Percentiles rank a stretch among this genome's conserved stretches.
These are phyloP conservation scores for Nematolebias whitei DNA, from an alignment of 2,113 vertebrate species.

Conservation along the genomic window DNA sequence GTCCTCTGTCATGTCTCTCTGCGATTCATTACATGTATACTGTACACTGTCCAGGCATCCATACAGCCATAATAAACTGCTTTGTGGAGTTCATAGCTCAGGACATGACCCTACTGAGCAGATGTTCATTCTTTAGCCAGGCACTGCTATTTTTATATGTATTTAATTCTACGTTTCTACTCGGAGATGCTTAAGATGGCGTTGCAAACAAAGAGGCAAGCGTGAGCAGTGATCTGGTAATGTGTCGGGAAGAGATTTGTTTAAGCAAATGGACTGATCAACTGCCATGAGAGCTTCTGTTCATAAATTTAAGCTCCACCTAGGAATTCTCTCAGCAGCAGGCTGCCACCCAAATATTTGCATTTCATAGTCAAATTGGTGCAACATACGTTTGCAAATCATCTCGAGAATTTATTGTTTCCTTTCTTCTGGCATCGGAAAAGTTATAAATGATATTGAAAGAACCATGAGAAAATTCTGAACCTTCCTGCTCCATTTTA, in stretches of 20 bases:
- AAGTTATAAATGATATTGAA: slow-evolving; percentile 14
- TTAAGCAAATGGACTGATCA: slow-evolving; percentile 71
- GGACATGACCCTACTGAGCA: slow-evolving; percentile 57
- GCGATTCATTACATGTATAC: slow-evolving; percentile 56
- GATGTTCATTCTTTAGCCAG: slow-evolving; percentile 34
- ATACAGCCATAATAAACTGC: slow-evolving; percentile 40
- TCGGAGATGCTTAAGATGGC: slow-evolving; percentile 6
- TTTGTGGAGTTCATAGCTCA: slow-evolving; percentile 46
- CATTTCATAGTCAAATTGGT: slow-evolving; percentile 66
- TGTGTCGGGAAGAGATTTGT: slow-evolving; percentile 62
- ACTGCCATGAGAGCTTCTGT: slow-evolving; percentile 57
- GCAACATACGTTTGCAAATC: slow-evolving; percentile 55
- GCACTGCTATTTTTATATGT: slow-evolving; percentile 17
- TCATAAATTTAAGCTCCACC: slow-evolving; percentile 50
- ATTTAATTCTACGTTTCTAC: slow-evolving; percentile 13
- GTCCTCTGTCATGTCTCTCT: slow-evolving; percentile 66
- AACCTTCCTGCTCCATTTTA: slow-evolving; percentile 5
- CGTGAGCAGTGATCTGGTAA: slow-evolving; percentile 38
- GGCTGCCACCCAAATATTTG: slow-evolving; percentile 52
- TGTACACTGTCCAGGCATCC: slow-evolving; percentile 73
- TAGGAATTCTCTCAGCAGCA: slow-evolving; percentile 40
- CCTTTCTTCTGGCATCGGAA: slow-evolving; percentile 26
- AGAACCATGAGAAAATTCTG: slow-evolving; percentile 5
- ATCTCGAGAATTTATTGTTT: slow-evolving; percentile 21
- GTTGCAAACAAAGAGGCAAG: slow-evolving; percentile 29